Base-by-base conservation (phyloP, 1,140 invertebrate species). In the Lepidurus packardi region DNA sequence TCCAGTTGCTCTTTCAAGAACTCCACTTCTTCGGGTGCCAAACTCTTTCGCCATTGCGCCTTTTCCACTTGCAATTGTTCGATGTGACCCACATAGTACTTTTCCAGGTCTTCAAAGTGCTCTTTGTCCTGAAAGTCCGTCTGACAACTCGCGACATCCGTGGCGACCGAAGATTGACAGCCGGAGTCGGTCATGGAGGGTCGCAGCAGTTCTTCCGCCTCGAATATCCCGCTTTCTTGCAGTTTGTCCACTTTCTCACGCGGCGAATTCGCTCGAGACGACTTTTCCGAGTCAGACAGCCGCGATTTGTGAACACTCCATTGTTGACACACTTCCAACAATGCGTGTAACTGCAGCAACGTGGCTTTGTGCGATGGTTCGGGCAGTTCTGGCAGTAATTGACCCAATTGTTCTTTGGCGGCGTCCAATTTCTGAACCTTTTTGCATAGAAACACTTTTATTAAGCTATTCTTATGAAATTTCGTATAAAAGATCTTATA, bases 191-290 rank as follows among this genome's bases (percentile, higher is more conserved):
- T 79, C 45, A 81, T 79, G 84, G 79, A 79, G 44, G 79, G 79
- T 76, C 79, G 77, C 73, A 78, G 78, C 77, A 85, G 84, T 81
- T 81, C 81, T 79, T 82, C 85, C 82, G 87, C 86, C 81, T 90
- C 90, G 81, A 90, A 91, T 78, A 91, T 90, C 42, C 90, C 90
- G 81, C 89, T 90, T 81, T 91, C 90, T 82, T 90, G 90, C 25
- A 91, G 81, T 73, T 80, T 81, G 78, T 79, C 79, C 82, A 5
- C 84, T 85, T 16, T 85, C 78, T 85, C 80, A 80, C 84, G 74
- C 85, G 75, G 82, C 86, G 85, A 78, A 81, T 5, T 83, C 83
- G 11, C 75, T 77, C 11, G 83, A 80, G 8, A 80, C 47, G 84
- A 80, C 84, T 84, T 73, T 84, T 82, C 78, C 83, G 81, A 42